phyloP scores from a whole-genome alignment of 2,113 vertebrate genomes.

The Spea bombifrons region DNA sequence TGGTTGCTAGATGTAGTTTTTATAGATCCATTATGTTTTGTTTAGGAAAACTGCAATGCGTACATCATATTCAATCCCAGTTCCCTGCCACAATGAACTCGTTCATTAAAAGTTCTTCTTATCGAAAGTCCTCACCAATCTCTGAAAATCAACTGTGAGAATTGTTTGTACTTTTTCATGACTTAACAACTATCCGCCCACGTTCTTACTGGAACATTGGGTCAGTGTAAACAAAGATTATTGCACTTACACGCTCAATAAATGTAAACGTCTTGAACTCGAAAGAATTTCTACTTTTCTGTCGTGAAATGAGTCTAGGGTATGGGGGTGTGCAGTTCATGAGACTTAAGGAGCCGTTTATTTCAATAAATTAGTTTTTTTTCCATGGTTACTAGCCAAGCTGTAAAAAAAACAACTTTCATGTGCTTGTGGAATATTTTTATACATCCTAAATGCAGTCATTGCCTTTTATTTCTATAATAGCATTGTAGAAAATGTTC shows the following conservation, averaged over 20 bases:
- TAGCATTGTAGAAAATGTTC: neutral
- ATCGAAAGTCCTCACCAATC: neutral
- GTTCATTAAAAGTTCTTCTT: neutral
- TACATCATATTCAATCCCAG: neutral
- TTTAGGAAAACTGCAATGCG: no score
- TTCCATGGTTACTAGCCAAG: neutral
- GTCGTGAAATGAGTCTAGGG: neutral
- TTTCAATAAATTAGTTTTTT: neutral
- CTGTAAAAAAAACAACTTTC: no score
- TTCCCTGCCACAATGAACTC: neutral
- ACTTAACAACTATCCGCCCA: constrained; percentile 14
- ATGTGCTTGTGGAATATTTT: no score
- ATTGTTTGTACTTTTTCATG: constrained; percentile 6
- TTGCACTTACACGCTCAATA: neutral
- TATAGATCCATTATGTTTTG: no score
- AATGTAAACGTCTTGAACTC: constrained; percentile 3
- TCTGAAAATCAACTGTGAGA: constrained; percentile 17
- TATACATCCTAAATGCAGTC: no score
- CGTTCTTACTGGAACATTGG: constrained; percentile 23
- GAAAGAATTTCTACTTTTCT: constrained; percentile 4
- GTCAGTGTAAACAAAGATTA: constrained; percentile 22
- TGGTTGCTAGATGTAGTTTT: no score
- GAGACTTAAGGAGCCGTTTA: neutral
- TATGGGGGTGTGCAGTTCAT: constrained; percentile 14
- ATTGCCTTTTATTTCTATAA: no score